Evolutionary conservation across 1,140 invertebrate genomes (phyloP).

Genomic region (Drosophila ohnishii): DNA sequence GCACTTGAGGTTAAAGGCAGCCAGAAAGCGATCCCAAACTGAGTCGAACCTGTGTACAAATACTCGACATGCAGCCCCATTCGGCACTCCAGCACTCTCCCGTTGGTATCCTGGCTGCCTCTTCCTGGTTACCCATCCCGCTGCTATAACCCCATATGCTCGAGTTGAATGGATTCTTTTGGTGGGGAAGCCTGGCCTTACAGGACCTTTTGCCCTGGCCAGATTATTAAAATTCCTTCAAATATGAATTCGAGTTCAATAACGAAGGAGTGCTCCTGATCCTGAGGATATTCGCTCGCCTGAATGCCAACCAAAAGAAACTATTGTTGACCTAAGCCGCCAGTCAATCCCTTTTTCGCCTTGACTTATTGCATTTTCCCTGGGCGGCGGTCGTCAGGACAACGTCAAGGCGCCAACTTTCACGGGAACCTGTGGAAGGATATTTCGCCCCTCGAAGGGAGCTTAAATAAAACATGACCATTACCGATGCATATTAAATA

Average conservation of each 20-base stretch:
- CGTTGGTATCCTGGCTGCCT: constrained; percentile 39
- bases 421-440: background rate
- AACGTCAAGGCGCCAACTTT: background rate
- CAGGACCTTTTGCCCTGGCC: constrained; percentile 19
- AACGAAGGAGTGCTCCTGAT: constrained; percentile 13
- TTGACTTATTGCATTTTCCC: constrained; percentile 22
- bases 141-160: constrained; percentile 34
- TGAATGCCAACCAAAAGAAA: background rate
- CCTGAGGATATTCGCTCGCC: constrained; percentile 20
- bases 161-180: constrained; percentile 63
- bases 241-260: constrained; percentile 43
- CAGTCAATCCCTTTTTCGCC: background rate
- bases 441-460: background rate
- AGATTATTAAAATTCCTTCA: constrained; percentile 52
- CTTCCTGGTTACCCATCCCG: background rate
- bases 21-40: constrained; percentile 32
- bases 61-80: constrained; percentile 55
- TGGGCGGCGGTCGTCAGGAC: constrained; percentile 6
- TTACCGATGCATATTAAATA: constrained; percentile 59
- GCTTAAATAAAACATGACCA: constrained; percentile 43
- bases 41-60: constrained; percentile 46
- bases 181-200: constrained; percentile 2
- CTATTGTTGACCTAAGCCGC: constrained; percentile 29
- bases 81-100: constrained; percentile 14
- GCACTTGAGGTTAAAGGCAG: constrained; percentile 66